A percentile compares a stretch with the other conserved stretches of the same genome.
Conservation (phyloP, 2,888 invertebrate species). For the Amphiduros pacificus region DNA sequence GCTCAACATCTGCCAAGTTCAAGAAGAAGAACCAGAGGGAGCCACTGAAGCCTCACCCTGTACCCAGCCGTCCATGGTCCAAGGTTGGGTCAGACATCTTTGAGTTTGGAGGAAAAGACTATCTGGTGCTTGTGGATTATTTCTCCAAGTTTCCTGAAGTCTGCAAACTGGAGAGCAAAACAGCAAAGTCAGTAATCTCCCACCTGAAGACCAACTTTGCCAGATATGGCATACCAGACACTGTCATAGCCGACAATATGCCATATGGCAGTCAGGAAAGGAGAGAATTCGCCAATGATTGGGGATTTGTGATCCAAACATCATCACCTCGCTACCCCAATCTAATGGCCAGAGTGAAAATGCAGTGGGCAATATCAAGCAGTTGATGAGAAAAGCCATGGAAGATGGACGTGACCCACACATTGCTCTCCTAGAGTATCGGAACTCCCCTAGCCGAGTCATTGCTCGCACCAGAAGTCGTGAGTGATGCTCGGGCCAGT, state of each 20-base stretch:
- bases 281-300: constrained; percentile 19
- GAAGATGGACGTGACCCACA: constrained; percentile 22
- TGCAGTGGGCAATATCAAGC: constrained; percentile 23
- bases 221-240: constrained; percentile 28
- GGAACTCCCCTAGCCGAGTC: constrained; percentile 30
- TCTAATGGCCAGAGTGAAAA: constrained; percentile 27
- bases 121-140: constrained; percentile 31
- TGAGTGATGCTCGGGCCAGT: no score
- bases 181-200: constrained; percentile 19
- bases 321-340: constrained; percentile 21
- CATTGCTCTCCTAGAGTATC: constrained; percentile 27
- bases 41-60: constrained; percentile 20
- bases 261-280: constrained; percentile 24
- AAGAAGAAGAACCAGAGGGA: constrained; percentile 11
- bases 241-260: constrained; percentile 29
- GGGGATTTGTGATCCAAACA: constrained; percentile 17
- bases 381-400: constrained; percentile 24
- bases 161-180: constrained; percentile 23
- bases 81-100: constrained; percentile 29
- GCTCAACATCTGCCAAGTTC: not conserved
- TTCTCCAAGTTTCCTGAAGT: constrained; percentile 34
- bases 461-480: no score
- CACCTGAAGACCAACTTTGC: constrained; percentile 26
- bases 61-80: constrained; percentile 26
- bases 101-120: constrained; percentile 16